Evolutionary conservation across 2,888 invertebrate species (phyloP).

Genomic region (Amitus sp.): DNA sequence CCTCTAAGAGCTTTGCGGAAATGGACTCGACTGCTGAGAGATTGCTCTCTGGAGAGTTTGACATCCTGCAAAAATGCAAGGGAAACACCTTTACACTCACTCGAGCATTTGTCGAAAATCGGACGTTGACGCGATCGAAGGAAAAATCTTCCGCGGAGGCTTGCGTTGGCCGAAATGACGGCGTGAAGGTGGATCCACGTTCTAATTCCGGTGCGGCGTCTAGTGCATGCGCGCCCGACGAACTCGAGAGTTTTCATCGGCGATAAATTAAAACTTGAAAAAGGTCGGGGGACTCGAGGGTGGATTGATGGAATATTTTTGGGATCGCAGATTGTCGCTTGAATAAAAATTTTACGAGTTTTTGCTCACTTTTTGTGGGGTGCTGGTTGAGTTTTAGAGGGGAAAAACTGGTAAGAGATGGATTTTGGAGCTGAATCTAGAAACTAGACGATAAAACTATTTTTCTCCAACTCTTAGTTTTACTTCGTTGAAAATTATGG

Average conservation of each 20-base stretch:
- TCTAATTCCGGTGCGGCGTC: constrained; percentile 53
- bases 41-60: constrained; percentile 61
- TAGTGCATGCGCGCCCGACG: constrained; percentile 20
- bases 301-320: too few relatives aligned
- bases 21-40: constrained; percentile 75
- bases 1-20: constrained; percentile 73
- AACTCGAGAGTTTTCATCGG: constrained; percentile 14
- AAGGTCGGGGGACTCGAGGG: constrained; percentile 1
- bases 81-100: constrained; percentile 9
- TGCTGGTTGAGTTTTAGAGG: too few relatives aligned
- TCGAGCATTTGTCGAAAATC: neutral
- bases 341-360: too few relatives aligned
- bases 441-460: too few relatives aligned
- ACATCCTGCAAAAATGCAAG: constrained; percentile 49
- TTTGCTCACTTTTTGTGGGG: too few relatives aligned
- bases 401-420: too few relatives aligned
- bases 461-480: too few relatives aligned
- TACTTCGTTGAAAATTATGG: too few relatives aligned
- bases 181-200: constrained; percentile 47
- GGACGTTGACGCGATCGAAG: constrained; percentile 18
- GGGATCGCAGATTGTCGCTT: too few relatives aligned
- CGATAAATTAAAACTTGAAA: constrained; percentile 4
- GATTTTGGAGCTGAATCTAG: too few relatives aligned
- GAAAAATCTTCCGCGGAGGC: constrained; percentile 22
- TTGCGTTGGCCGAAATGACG: constrained; percentile 30